Evolutionary conservation across 2,888 invertebrate species (phyloP).

Genomic region (Drosophila mimetica): DNA sequence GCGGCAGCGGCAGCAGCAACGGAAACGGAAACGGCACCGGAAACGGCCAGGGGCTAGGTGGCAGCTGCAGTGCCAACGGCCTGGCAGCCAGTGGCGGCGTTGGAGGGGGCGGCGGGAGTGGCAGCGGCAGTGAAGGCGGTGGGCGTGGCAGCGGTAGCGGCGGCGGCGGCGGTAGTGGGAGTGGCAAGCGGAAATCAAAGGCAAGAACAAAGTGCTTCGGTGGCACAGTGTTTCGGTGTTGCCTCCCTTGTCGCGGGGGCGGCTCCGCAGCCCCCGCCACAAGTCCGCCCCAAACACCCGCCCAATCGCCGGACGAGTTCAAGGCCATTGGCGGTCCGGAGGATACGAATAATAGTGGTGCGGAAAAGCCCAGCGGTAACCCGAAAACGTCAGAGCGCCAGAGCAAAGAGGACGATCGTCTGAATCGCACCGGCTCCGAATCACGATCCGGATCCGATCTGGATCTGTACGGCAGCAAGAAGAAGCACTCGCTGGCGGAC

Average conservation of each 20-base stretch:
- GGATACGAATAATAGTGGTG: constrained; percentile 1
- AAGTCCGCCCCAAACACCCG: constrained; percentile 85
- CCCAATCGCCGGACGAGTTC: constrained; percentile 79
- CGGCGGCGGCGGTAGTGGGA: constrained; percentile 34
- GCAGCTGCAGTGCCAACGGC: constrained; percentile 58
- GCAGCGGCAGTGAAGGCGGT: constrained; percentile 27
- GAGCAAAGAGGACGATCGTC: constrained; percentile 35
- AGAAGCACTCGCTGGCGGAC: constrained; percentile 81
- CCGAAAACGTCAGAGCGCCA: too few relatives aligned
- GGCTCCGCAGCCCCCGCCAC: constrained; percentile 88
- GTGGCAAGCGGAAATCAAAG: constrained; percentile 80
- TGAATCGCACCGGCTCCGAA: constrained; percentile 1
- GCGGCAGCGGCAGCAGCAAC: constrained; percentile 74
- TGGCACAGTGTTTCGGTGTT: constrained; percentile 92
- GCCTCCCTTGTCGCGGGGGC: constrained; percentile 93
- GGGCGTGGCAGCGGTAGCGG: constrained; percentile 35
- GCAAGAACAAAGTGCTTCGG: constrained; percentile 84
- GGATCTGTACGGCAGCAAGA: constrained; percentile 46
- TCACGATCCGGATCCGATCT: constrained; percentile 14
- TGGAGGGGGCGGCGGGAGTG: constrained; percentile 40
- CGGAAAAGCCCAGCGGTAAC: constrained; percentile 23
- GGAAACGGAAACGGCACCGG: constrained; percentile 70
- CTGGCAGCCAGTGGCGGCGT: constrained; percentile 66
- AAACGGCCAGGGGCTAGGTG: constrained; percentile 39
- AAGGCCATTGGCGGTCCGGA: constrained; percentile 38